Conservation (phyloP, 2,113 vertebrate genomes). For the Campylomormyrus numenius region DNA sequence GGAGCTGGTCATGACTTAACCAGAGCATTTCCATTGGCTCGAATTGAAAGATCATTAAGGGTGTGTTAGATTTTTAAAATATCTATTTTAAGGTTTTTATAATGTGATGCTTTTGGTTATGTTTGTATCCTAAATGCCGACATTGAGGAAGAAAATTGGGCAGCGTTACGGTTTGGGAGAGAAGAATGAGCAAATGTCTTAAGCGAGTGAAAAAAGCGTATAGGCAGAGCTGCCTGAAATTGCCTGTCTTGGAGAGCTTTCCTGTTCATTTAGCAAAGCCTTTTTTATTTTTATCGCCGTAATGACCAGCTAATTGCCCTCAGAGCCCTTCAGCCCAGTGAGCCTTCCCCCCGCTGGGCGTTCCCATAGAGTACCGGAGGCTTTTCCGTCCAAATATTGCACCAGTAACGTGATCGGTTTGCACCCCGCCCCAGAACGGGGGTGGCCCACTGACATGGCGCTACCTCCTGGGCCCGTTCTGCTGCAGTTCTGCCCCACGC, state of each 20-base stretch:
- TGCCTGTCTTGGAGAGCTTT: neutral
- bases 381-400: conserved; percentile 7
- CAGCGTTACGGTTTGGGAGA: neutral
- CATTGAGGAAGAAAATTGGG: neutral
- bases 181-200: neutral
- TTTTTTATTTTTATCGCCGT: neutral
- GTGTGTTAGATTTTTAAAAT: neutral
- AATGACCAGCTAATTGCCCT: conserved; percentile 45
- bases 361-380: conserved; percentile 10
- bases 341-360: neutral
- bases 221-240: neutral
- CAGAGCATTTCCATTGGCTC: neutral
- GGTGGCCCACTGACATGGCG: conserved; percentile 14
- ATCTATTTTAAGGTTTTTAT: neutral
- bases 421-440: conserved; percentile 29
- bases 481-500: neutral
- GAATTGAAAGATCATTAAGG: neutral
- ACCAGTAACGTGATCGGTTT: conserved; percentile 38
- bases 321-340: neutral
- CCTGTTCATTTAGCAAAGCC: conserved; percentile 34
- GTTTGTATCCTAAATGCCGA: neutral
- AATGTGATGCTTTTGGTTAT: neutral
- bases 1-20: neutral
- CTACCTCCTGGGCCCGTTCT: conserved; percentile 12
- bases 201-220: neutral